phyloP scores from a whole-genome alignment of 35 echinoderm and acorn worm genomes.

The Heliocidaris erythrogramma region DNA sequence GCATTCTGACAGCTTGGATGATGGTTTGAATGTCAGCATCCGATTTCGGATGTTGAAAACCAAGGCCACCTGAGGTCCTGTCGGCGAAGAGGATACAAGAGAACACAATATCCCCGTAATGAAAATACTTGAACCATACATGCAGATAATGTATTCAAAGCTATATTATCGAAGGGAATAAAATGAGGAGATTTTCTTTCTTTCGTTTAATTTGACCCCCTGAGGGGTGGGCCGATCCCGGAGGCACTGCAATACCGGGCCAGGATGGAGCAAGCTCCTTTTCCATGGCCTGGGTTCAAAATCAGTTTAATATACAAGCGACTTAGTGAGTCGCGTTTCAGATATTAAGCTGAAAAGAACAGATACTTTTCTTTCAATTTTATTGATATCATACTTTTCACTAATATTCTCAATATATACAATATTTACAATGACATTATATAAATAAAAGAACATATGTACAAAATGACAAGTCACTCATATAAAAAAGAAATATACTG shows the following conservation, averaged over 20 bases:
- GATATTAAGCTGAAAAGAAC: slow-evolving; percentile 99
- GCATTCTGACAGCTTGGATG: neutral
- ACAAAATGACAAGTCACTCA: neutral
- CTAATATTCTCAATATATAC: neutral
- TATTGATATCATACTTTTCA: slow-evolving; percentile 48
- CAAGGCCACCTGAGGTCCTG: neutral
- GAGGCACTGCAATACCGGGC: slow-evolving; percentile 93
- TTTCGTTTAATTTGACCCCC: slow-evolving; percentile 49
- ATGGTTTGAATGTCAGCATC: slow-evolving; percentile 36
- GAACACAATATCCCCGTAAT: too few relatives aligned
- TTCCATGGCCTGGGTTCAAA: slow-evolving; percentile 93
- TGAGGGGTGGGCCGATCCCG: slow-evolving; percentile 91
- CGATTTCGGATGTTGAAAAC: neutral
- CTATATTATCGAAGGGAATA: too few relatives aligned
- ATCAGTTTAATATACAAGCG: slow-evolving; percentile 98
- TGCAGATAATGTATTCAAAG: too few relatives aligned
- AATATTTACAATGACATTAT: neutral
- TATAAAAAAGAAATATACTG: neutral
- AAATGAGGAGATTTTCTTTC: slow-evolving; percentile 37
- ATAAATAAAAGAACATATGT: neutral
- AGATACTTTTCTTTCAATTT: slow-evolving; percentile 82
- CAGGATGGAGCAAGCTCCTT: slow-evolving; percentile 97
- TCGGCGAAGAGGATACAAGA: neutral
- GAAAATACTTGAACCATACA: too few relatives aligned
- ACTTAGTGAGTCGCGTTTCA: slow-evolving; percentile 93